These are phyloP conservation scores for Escarpia spicata DNA, from an alignment of 2,888 invertebrate species.

Conservation along the genomic window DNA sequence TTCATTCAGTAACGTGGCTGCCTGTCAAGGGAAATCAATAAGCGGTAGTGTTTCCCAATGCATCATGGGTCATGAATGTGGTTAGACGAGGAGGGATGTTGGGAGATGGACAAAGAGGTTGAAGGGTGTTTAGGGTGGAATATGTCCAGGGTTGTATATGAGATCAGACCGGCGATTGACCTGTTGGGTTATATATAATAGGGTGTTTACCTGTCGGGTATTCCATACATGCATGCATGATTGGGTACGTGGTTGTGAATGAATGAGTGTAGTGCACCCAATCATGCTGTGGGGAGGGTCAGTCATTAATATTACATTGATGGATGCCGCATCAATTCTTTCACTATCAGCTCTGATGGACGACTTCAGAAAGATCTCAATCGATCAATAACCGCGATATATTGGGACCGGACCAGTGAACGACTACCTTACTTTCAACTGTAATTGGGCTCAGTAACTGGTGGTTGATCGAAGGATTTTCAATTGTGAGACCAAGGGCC, in stretches of 20 bases:
- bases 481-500: no score
- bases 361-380: background rate
- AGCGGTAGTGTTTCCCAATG: background rate
- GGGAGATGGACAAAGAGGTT: background rate
- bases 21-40: background rate
- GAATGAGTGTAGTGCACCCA: background rate
- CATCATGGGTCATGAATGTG: background rate
- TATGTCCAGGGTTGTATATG: background rate
- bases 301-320: conserved; percentile 3
- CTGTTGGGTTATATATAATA: background rate
- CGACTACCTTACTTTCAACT: background rate
- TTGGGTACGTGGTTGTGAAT: background rate
- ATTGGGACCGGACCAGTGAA: background rate
- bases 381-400: background rate
- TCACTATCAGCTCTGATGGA: background rate
- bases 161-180: background rate
- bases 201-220: background rate
- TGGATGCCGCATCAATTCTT: background rate
- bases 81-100: background rate
- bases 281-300: background rate
- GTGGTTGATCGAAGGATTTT: no score
- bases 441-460: background rate
- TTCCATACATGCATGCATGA: background rate
- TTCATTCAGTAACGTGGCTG: background rate
- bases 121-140: background rate